These are phyloP conservation scores for Trichonephila inaurata DNA, from an alignment of 1,140 invertebrate species.

Conservation along the genomic window DNA sequence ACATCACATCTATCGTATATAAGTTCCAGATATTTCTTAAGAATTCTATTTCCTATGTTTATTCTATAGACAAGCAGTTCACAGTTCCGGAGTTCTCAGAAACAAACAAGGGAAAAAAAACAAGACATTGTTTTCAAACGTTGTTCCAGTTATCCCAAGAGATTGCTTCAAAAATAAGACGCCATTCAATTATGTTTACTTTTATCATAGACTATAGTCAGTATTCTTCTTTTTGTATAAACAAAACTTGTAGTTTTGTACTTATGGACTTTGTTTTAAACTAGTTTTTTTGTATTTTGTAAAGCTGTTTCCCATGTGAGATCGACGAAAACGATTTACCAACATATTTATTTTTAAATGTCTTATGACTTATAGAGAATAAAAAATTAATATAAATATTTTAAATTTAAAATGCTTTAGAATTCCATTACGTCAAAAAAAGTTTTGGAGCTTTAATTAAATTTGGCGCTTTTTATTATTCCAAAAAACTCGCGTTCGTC, in stretches of 20 bases:
- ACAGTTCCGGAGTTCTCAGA: background rate
- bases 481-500: too few species aligned
- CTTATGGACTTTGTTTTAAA: background rate
- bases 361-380: too few species aligned
- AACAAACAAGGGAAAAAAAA: background rate
- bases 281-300: too few species aligned
- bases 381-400: too few species aligned
- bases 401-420: too few species aligned
- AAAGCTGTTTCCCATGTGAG: too few species aligned
- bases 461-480: too few species aligned
- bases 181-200: background rate
- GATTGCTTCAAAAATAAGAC: background rate
- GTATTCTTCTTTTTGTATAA: background rate
- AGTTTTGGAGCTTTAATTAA: too few species aligned
- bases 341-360: too few species aligned
- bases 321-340: too few species aligned
- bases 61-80: background rate
- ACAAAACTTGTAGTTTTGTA: background rate
- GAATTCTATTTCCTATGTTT: background rate
- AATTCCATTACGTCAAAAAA: too few species aligned
- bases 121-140: background rate
- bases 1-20: too few species aligned
- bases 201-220: background rate
- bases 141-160: background rate
- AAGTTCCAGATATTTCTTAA: background rate